Evolutionary conservation across 2,888 invertebrate genomes (phyloP).

Genomic region (Phytoseiulus persimilis): DNA sequence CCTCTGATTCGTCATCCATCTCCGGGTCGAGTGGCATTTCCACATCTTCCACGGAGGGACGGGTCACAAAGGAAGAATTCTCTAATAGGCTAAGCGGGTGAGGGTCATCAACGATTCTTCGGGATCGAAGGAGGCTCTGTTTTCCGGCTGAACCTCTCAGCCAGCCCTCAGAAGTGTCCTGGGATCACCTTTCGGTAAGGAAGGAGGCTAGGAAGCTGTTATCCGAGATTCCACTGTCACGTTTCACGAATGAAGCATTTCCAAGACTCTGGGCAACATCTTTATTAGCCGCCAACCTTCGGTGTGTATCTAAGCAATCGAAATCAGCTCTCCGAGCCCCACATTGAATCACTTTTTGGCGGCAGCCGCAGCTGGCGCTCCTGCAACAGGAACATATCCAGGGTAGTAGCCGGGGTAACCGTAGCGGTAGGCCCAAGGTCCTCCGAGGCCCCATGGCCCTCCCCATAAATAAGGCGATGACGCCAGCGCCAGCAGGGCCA

Average conservation of each 20-base stretch:
- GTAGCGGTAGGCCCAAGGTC: slow-evolving; percentile 35
- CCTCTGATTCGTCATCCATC: too few species aligned
- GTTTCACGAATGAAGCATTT: neutral
- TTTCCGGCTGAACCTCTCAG: too few species aligned
- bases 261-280: neutral
- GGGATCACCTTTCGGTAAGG: too few species aligned
- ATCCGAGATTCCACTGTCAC: too few species aligned
- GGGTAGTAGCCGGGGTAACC: slow-evolving; percentile 34
- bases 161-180: too few species aligned
- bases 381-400: slow-evolving; percentile 19
- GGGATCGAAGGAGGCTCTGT: too few species aligned
- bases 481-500: slow-evolving; percentile 21
- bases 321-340: neutral
- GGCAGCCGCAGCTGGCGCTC: slow-evolving; percentile 16
- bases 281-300: neutral
- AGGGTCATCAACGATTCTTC: too few species aligned
- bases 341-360: slow-evolving; percentile 24
- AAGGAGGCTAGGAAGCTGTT: too few species aligned
- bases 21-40: too few species aligned
- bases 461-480: slow-evolving; percentile 34
- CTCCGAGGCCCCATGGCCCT: slow-evolving; percentile 21
- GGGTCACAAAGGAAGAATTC: too few species aligned
- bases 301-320: neutral
- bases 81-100: too few species aligned
- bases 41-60: too few species aligned